These are phyloP conservation scores for Dreissena polymorpha DNA, from an alignment of 1,140 invertebrate species.

Conservation along the genomic window DNA sequence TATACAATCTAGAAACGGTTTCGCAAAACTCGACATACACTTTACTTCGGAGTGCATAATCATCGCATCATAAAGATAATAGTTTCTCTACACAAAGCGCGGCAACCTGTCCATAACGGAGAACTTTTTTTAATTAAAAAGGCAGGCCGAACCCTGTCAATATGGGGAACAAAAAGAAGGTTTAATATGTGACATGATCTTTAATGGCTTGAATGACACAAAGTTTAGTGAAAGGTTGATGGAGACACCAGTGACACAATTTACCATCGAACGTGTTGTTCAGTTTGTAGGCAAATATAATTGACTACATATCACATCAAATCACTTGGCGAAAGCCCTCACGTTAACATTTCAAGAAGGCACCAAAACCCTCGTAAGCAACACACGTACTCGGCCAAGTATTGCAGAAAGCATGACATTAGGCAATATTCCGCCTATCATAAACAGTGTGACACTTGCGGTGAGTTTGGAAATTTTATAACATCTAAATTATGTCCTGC, in stretches of 20 bases:
- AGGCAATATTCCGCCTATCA: too few species aligned
- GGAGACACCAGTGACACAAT: constrained; percentile 42
- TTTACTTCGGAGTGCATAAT: constrained; percentile 50
- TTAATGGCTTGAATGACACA: constrained; percentile 50
- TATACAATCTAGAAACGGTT: constrained; percentile 31
- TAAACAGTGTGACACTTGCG: too few species aligned
- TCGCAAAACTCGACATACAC: not conserved
- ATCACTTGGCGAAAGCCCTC: too few species aligned
- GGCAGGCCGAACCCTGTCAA: constrained; percentile 53
- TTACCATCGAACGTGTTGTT: constrained; percentile 50
- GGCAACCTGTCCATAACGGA: constrained; percentile 50
- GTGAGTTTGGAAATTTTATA: too few species aligned
- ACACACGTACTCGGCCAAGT: too few species aligned
- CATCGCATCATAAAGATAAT: constrained; percentile 39
- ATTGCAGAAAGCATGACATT: too few species aligned
- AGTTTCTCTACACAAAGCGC: constrained; percentile 44
- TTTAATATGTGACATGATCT: constrained; percentile 57
- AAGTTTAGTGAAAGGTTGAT: constrained; percentile 58
- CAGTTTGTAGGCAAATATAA: constrained; percentile 54
- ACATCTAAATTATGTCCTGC: too few species aligned
- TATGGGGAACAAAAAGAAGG: constrained; percentile 54
- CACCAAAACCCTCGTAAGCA: too few species aligned
- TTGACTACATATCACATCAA: constrained; percentile 46
- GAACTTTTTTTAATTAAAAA: constrained; percentile 37
- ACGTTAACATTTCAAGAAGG: too few species aligned